These are phyloP conservation scores for Synanthedon formicaeformis DNA, from an alignment of 2,888 invertebrate species.

Conservation along the genomic window DNA sequence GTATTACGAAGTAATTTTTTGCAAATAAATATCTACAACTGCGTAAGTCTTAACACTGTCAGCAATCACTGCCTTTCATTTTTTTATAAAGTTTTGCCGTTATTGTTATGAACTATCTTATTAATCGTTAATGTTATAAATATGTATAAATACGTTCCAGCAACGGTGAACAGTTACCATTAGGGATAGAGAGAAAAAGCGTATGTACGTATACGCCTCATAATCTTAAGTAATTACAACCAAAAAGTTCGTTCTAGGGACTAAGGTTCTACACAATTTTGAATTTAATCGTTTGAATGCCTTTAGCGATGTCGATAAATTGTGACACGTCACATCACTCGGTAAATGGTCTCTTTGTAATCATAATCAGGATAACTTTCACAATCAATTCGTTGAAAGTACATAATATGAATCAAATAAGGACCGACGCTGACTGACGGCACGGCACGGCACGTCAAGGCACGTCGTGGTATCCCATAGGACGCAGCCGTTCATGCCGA, in stretches of 20 bases:
- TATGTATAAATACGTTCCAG: constrained; percentile 58
- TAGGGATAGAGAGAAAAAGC: constrained; percentile 42
- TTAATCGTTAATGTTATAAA: constrained; percentile 53
- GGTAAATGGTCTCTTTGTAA: neutral
- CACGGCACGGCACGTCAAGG: too few relatives aligned
- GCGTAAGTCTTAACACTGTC: constrained; percentile 29
- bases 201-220: constrained; percentile 37
- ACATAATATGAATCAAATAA: too few relatives aligned
- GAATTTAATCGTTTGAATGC: constrained; percentile 29
- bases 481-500: too few relatives aligned
- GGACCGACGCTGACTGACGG: too few relatives aligned
- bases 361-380: too few relatives aligned
- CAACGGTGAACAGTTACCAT: constrained; percentile 70
- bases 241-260: constrained; percentile 70
- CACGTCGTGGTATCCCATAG: too few relatives aligned
- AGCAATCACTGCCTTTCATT: constrained; percentile 48
- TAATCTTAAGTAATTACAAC: constrained; percentile 63
- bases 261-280: constrained; percentile 52
- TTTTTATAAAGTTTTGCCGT: constrained; percentile 36
- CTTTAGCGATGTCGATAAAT: constrained; percentile 14
- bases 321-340: constrained; percentile 1
- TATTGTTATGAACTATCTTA: constrained; percentile 45
- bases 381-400: too few relatives aligned
- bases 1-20: too few relatives aligned
- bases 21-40: neutral